Evolutionary conservation across 2,888 invertebrate species (phyloP).

Genomic region (Heliconius cydno): DNA sequence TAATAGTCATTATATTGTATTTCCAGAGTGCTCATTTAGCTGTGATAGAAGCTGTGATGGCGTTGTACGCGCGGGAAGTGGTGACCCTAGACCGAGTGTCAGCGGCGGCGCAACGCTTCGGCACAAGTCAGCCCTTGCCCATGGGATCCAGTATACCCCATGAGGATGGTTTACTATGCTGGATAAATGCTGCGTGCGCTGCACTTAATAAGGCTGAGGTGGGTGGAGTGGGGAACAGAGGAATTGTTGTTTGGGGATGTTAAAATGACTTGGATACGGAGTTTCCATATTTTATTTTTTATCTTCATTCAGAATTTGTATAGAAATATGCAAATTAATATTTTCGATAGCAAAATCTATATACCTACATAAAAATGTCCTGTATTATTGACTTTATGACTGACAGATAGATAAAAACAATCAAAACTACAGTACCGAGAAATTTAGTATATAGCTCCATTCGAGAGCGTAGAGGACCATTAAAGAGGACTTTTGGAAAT

Average conservation of each 20-base stretch:
- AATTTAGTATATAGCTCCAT: too few species aligned
- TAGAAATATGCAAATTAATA: not conserved
- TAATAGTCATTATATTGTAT: not conserved
- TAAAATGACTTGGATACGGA: too few species aligned
- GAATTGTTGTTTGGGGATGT: not conserved
- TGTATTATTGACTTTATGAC: too few species aligned
- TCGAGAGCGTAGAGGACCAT: too few species aligned
- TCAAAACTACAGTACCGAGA: too few species aligned
- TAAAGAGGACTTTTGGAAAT: too few species aligned
- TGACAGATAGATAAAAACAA: too few species aligned
- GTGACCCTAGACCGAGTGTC: slow-evolving; percentile 93
- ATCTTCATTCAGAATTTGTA: too few species aligned
- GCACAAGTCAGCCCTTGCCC: slow-evolving; percentile 73
- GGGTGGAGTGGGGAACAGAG: slow-evolving; percentile 11
- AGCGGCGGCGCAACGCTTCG: slow-evolving; percentile 92
- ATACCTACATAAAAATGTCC: not conserved
- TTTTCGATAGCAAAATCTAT: not conserved
- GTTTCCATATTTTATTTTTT: not conserved
- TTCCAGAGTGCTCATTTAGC: slow-evolving; percentile 97
- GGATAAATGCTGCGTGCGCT: slow-evolving; percentile 94
- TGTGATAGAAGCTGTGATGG: slow-evolving; percentile 97
- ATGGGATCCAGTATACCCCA: slow-evolving; percentile 83
- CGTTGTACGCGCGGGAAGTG: slow-evolving; percentile 95
- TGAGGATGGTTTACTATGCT: slow-evolving; percentile 92
- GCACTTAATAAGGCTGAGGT: slow-evolving; percentile 86